Evolutionary conservation across 2,113 vertebrate genomes (phyloP), one percentile per base, ranked within the genome.

Genomic region (Hoplias malabaricus): DNA sequence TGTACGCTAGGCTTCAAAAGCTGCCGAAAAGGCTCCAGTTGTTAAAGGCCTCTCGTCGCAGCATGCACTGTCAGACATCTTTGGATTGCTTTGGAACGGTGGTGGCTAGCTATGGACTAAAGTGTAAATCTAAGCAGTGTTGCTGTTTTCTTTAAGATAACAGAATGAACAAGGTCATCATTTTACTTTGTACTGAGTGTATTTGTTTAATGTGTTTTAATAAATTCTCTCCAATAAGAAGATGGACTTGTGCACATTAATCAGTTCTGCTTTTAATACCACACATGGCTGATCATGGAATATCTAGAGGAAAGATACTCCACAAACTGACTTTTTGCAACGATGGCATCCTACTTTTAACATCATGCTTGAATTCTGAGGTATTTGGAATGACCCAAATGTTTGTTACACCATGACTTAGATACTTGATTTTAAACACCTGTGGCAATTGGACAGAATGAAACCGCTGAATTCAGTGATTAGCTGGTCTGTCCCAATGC

Each of bases 121-220:
- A 77, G 56, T 16, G 27, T 62, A 65, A 82, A 67, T 43, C 67
- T 38, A 70, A 69, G 43, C 78, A 29, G 69, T 73, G 76, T 77
- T 81, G 70, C 43, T 74, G 50, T 78, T 76, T 57, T 65, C 36
- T 56, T 68, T 72, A 61, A 66, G 73, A 68, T 71, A 82, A 73
- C 75, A 69, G 62, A 76, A 80, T 66, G 50, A 48, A 73, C 63
- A 80, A 54, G 69, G 88, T 91, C 89, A 91, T 90, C 87, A 67
- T 91, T 92, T 93, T 92, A 89, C 91, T 93, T 93, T 93, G 91
- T 93, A 92, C 89, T 88, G 82, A 88, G 91, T 93, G 91, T 92
- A 91, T 93, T 93, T 92, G 93, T 93, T 93, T 89, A 91, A 89
- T 89, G 93, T 93, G 92, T 93, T 93, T 93, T 93, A 93, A 92